Base-by-base conservation (phyloP, 2,113 vertebrate species). In the Paracanthobrama guichenoti region DNA sequence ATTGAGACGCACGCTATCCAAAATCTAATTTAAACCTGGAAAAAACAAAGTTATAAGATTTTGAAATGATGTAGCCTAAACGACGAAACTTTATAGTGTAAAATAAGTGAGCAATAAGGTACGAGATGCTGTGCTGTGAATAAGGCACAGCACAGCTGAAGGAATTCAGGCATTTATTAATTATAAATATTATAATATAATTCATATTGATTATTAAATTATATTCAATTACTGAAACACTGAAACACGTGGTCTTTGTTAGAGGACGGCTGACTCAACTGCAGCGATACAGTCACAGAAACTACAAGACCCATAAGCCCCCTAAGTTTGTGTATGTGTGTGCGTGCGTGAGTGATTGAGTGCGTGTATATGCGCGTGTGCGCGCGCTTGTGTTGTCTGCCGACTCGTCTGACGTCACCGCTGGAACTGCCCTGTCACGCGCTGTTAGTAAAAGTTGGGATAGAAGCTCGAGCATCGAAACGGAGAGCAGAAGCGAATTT, bases 401-500 rank as follows among this genome's bases (percentile, higher is more conserved):
- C 74, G 87, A 79, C 78, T 92, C 88, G 91, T 88, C 90, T 94
- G 92, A 94, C 94, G 94, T 95, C 94, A 95, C 78, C 79, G 6
- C 89, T 91, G 94, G 93, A 94, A 91, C 93, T 93, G 93, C 93
- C 94, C 93, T 94, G 94, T 95, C 94, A 95, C 94, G 94, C 93
- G 94, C 93, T 92, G 91, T 93, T 93, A 93, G 94, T 95, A 95
- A 95, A 95, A 95, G 94, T 95, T 95, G 94, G 94, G 93, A 95
- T 90, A 86, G 91, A 86, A 91, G 87, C 92, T 90, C 88, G 90
- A 69, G 88, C 86, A 91, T 90, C 88, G 90, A 69, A 88, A 67
- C 83, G 76, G 89, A 89, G 88, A 87, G 86, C 60, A 6, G 14
- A 44, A 28, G 78, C 35, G 53, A 80, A 84, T 88, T 88, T 85